These are phyloP conservation scores for Delphinapterus leucas DNA, from an alignment of 2,113 vertebrate species.

Conservation along the genomic window DNA sequence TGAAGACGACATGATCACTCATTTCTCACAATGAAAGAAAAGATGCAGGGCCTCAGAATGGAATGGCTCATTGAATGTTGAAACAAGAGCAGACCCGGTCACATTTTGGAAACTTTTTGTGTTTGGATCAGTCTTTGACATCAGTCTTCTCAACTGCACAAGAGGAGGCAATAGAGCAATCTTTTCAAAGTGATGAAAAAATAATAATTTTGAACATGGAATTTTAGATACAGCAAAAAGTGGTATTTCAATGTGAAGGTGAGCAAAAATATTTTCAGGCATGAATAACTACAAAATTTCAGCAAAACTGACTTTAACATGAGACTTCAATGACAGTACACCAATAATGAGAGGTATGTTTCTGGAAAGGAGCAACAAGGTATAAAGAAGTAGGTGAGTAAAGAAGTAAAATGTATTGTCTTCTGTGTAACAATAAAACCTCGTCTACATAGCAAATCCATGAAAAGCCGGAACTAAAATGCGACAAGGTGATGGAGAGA, in stretches of 20 bases:
- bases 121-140: background rate
- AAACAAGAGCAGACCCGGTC: background rate
- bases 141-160: background rate
- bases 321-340: background rate
- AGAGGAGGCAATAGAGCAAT: background rate
- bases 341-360: background rate
- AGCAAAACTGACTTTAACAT: background rate
- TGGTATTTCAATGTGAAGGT: background rate
- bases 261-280: background rate
- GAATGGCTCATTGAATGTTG: background rate
- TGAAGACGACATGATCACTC: background rate
- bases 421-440: background rate
- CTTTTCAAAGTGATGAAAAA: background rate
- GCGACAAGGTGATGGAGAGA: background rate
- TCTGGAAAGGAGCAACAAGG: background rate
- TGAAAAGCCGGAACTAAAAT: background rate
- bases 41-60: background rate
- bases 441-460: background rate
- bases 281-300: background rate
- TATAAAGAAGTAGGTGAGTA: background rate
- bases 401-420: background rate
- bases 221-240: background rate
- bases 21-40: background rate
- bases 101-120: background rate
- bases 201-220: background rate